These are phyloP conservation scores for Pristionchus japonicus DNA, from an alignment of 2,888 invertebrate genomes.

Conservation along the genomic window DNA sequence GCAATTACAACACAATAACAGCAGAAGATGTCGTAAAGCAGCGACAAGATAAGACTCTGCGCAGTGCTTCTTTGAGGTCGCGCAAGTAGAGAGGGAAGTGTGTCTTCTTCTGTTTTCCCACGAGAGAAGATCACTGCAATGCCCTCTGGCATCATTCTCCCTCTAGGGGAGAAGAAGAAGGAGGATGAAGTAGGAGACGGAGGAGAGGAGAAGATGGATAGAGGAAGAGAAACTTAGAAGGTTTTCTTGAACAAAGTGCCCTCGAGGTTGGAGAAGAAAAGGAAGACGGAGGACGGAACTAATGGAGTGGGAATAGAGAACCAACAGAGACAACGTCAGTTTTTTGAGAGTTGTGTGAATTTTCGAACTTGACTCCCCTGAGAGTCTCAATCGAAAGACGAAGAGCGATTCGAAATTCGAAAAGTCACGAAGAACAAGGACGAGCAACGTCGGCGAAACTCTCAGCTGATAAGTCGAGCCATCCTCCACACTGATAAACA, in stretches of 20 bases:
- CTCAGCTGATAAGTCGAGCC: constrained; percentile 17
- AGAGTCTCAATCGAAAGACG: background rate
- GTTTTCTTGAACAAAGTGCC: background rate
- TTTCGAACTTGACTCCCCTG: background rate
- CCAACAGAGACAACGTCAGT: constrained; percentile 16
- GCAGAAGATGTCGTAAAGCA: background rate
- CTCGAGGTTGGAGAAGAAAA: background rate
- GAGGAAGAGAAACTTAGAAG: constrained; percentile 14
- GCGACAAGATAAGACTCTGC: background rate
- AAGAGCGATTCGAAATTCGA: constrained; percentile 19
- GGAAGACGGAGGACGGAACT: background rate
- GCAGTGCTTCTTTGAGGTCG: background rate
- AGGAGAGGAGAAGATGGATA: constrained; percentile 12
- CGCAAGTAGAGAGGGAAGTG: constrained; percentile 16
- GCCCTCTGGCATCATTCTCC: background rate
- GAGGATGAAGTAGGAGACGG: background rate
- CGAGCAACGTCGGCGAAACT: too few relatives aligned
- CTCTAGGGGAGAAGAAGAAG: background rate
- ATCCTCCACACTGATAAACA: background rate
- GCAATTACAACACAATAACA: background rate
- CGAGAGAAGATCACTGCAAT: constrained; percentile 5
- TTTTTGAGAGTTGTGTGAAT: background rate
- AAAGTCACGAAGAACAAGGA: background rate
- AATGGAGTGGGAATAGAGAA: constrained; percentile 27
- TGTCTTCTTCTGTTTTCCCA: constrained; percentile 25